A percentile compares a stretch with the other conserved stretches of the same genome.
Evolutionary conservation across 2,113 vertebrate species (phyloP).

Genomic region (Nyctibius bracteatus): DNA sequence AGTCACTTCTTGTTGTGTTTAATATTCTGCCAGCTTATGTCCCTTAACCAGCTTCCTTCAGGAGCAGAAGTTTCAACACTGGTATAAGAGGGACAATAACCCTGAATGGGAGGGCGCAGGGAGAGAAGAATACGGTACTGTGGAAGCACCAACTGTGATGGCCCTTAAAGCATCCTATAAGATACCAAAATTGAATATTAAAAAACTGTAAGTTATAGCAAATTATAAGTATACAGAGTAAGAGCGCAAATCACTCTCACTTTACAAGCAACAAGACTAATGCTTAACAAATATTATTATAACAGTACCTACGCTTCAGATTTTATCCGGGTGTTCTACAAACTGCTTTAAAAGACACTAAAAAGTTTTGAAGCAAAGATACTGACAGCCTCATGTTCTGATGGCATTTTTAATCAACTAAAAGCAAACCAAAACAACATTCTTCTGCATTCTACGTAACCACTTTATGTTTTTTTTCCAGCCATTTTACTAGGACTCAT

Average conservation of each 20-base stretch:
- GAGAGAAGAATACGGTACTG: not conserved
- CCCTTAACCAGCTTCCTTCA: not conserved
- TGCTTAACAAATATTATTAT: not conserved
- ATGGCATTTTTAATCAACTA: not conserved
- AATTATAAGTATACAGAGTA: not conserved
- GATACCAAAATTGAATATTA: not conserved
- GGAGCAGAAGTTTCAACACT: not conserved
- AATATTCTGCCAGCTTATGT: not conserved
- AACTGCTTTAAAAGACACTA: not conserved
- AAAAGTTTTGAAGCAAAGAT: not conserved
- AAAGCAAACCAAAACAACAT: not conserved
- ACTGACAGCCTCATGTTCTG: not conserved
- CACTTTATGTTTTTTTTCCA: not conserved
- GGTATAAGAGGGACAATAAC: not conserved
- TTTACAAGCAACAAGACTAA: not conserved
- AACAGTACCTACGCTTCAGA: not conserved
- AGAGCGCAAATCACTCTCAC: not conserved
- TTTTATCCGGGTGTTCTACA: not conserved
- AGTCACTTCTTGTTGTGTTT: not conserved
- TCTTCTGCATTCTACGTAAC: not conserved
- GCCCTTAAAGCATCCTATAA: not conserved
- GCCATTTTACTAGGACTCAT: not conserved
- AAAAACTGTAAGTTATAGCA: not conserved
- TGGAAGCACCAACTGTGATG: not conserved
- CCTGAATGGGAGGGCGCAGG: not conserved